phyloP scores from a whole-genome alignment of 64 coral and sea anemone species.

The Anthopleura sola region DNA sequence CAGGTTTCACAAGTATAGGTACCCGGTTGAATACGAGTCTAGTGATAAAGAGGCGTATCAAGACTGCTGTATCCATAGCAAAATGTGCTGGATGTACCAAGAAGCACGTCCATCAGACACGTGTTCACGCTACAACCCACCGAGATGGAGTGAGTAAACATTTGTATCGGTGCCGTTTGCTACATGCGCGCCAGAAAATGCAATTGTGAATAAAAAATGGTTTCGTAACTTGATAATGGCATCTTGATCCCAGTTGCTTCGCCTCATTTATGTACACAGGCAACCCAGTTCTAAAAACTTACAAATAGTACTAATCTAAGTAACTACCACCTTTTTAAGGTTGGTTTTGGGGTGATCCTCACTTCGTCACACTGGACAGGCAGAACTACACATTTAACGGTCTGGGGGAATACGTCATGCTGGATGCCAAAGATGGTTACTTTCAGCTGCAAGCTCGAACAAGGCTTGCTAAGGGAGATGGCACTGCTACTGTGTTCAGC shows the following conservation, averaged over 20 bases:
- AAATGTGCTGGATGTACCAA: slow-evolving; percentile 16
- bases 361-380: slow-evolving; percentile 35
- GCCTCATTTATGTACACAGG: too few species aligned
- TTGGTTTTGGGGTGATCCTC: slow-evolving; percentile 47
- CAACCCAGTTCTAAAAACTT: too few species aligned
- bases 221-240: too few species aligned
- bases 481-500: slow-evolving; percentile 24
- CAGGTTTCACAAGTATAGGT: background rate
- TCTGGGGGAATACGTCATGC: slow-evolving; percentile 24
- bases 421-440: slow-evolving; percentile 14
- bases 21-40: background rate
- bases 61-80: background rate
- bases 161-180: too few species aligned
- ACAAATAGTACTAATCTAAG: too few species aligned
- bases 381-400: slow-evolving; percentile 42
- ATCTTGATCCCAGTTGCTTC: too few species aligned
- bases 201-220: too few species aligned
- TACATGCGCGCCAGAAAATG: too few species aligned
- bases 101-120: slow-evolving; percentile 17
- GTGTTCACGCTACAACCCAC: slow-evolving; percentile 13
- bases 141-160: slow-evolving; percentile 31
- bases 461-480: slow-evolving; percentile 7
- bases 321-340: background rate
- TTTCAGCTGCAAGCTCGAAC: slow-evolving; percentile 44
- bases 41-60: background rate